A percentile compares a stretch with the other conserved stretches of the same genome.
Evolutionary conservation across 35 echinoderm and acorn worm genomes (phyloP).

Genomic region (Lytechinus pictus): DNA sequence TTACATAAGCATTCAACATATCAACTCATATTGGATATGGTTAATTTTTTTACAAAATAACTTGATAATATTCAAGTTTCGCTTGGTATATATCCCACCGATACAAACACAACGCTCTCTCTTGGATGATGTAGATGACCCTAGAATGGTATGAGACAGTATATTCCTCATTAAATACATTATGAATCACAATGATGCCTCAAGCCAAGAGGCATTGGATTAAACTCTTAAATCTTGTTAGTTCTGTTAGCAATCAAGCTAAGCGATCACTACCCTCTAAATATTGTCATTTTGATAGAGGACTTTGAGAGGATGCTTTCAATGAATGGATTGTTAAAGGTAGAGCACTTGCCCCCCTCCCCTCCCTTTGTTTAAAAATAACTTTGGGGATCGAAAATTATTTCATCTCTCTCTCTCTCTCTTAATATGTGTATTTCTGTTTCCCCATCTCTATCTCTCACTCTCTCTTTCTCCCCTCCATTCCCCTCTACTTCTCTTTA

Average conservation of each 20-base stretch:
- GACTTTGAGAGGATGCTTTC: background rate
- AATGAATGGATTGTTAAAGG: background rate
- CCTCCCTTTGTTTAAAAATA: no score
- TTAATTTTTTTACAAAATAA: no score
- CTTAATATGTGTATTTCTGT: background rate
- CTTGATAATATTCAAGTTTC: no score
- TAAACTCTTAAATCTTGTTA: background rate
- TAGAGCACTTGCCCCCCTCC: background rate
- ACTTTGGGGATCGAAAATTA: no score
- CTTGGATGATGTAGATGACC: background rate
- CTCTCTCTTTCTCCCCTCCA: background rate
- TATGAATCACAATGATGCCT: background rate
- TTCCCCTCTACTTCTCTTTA: background rate
- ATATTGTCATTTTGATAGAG: background rate
- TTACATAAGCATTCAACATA: no score
- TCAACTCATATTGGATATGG: no score
- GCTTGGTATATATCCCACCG: background rate
- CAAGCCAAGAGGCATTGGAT: background rate
- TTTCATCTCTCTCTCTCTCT: background rate
- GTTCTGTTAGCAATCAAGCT: constrained; percentile 2
- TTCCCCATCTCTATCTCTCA: background rate
- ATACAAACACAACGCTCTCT: background rate
- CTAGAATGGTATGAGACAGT: background rate
- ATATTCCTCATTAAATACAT: constrained; percentile 14
- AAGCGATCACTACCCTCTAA: background rate